Evolutionary conservation across 2,113 vertebrate genomes (phyloP), one percentile per base, ranked within the genome.

Genomic region (Urocolius indicus): DNA sequence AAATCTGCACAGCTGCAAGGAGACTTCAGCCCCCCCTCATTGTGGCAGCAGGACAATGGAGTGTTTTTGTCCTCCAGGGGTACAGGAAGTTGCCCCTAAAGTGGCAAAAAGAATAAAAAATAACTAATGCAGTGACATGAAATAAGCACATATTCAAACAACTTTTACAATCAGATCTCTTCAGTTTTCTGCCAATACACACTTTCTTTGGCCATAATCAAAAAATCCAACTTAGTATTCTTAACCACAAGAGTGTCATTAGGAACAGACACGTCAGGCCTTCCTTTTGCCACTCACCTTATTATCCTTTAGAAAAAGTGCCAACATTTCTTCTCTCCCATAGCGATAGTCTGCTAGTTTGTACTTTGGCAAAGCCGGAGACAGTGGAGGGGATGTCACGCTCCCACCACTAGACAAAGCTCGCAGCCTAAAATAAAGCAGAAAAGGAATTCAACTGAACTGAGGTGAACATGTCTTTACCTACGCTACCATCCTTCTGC

Each of bases 271-370:
- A 68, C 4, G n/a, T 26, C 12, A 71, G 15, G 17, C 13, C n/a
- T 24, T 58, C 30, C 41, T 61, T 30, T 51, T 68, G 19, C 32
- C 43, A 52, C 98, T 96, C 95, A 99, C 99, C 99, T 99, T 99
- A 97, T 98, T 99, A 96, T 99, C 99, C 98, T 99, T 99, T 98
- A 99, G 97, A 98, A 99, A 99, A 99, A 99, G 99, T 99, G 99
- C 99, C 98, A 99, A 97, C 99, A 99, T 99, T 98, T 99, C 99
- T 99, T 99, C 99, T 98, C 99, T 98, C 94, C 99, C 99, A 34
- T 99, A 99, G 94, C 99, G 99, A 98, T 99, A 99, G 97, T 99
- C 99, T 98, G 99, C 99, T 98, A 99, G 99, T 97, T 99, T 99
- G 98, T 99, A 99, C 98, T 99, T 99, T 97, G 99, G 99, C 98